Percentiles rank a stretch among this genome's conserved stretches.
Evolutionary conservation across 2,113 vertebrate species (phyloP).

Genomic region (Myrmecophaga tridactyla): DNA sequence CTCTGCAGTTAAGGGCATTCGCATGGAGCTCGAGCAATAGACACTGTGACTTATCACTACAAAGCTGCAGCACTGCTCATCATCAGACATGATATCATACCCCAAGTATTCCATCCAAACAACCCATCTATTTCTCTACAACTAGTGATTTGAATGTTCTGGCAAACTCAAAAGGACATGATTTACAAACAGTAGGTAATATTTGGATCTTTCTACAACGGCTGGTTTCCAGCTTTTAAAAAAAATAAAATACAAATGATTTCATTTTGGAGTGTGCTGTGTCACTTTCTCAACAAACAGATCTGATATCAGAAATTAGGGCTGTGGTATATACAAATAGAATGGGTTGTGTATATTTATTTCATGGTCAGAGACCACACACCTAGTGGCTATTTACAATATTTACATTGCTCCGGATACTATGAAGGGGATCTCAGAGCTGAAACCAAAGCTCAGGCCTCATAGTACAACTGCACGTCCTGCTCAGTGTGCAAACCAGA

Average conservation of each 20-base stretch:
- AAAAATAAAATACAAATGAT: constrained; percentile 82
- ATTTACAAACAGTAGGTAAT: constrained; percentile 89
- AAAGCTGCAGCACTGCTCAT: constrained; percentile 73
- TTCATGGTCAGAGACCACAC: constrained; percentile 78
- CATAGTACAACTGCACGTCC: background rate
- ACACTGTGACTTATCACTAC: constrained; percentile 55
- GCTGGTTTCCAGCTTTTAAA: constrained; percentile 74
- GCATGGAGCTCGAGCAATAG: constrained; percentile 48
- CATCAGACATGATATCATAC: constrained; percentile 87
- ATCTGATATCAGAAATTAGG: constrained; percentile 64
- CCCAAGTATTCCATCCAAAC: constrained; percentile 84
- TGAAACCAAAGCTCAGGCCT: background rate
- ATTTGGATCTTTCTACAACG: constrained; percentile 81
- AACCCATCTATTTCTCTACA: constrained; percentile 83
- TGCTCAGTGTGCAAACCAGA: background rate
- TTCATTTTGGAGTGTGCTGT: constrained; percentile 77
- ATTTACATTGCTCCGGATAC: constrained; percentile 47
- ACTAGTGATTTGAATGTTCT: constrained; percentile 81
- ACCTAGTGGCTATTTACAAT: constrained; percentile 41
- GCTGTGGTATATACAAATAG: constrained; percentile 39
- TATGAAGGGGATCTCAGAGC: background rate
- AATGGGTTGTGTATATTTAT: constrained; percentile 49
- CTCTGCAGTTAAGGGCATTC: constrained; percentile 39
- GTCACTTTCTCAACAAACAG: constrained; percentile 74
- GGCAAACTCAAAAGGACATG: constrained; percentile 81